phyloP scores from a whole-genome alignment of 37 sponge, comb jelly and placozoan species.

The Eunapius fragilis region DNA sequence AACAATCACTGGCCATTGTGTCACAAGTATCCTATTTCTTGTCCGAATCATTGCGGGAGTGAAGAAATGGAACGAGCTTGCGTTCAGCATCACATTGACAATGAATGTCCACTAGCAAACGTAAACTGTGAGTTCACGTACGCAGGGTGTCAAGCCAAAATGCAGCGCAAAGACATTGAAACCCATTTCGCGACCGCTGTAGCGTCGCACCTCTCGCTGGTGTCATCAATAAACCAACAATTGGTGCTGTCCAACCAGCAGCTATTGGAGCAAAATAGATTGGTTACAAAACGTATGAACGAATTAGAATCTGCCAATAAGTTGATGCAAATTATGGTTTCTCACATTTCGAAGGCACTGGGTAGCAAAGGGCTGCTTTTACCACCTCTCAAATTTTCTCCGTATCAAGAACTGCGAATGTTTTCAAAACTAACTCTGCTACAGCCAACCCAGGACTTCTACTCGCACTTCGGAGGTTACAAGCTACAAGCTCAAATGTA shows the following conservation, averaged over 20 bases:
- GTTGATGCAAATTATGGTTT: neutral
- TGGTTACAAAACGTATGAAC: neutral
- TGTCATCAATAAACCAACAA: neutral
- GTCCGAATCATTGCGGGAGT: slow-evolving; percentile 20
- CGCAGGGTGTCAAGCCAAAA: neutral
- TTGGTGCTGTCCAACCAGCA: neutral
- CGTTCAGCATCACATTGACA: slow-evolving; percentile 1
- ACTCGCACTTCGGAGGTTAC: slow-evolving; percentile 9
- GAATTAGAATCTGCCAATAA: neutral
- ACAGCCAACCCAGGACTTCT: slow-evolving; percentile 5
- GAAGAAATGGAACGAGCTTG: neutral
- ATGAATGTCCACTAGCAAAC: slow-evolving; percentile 7
- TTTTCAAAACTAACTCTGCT: neutral
- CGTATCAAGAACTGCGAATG: neutral
- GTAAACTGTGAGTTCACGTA: neutral
- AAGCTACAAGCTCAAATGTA: neutral
- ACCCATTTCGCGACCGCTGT: neutral
- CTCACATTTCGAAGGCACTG: neutral
- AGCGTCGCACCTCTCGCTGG: neutral
- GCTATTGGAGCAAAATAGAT: neutral
- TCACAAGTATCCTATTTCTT: slow-evolving; percentile 4
- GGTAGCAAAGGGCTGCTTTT: neutral
- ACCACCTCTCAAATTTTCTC: neutral
- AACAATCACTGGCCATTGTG: slow-evolving; percentile 32
- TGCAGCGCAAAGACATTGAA: neutral